phyloP scores from a whole-genome alignment of 2,113 vertebrate species.

The Bos javanicus region DNA sequence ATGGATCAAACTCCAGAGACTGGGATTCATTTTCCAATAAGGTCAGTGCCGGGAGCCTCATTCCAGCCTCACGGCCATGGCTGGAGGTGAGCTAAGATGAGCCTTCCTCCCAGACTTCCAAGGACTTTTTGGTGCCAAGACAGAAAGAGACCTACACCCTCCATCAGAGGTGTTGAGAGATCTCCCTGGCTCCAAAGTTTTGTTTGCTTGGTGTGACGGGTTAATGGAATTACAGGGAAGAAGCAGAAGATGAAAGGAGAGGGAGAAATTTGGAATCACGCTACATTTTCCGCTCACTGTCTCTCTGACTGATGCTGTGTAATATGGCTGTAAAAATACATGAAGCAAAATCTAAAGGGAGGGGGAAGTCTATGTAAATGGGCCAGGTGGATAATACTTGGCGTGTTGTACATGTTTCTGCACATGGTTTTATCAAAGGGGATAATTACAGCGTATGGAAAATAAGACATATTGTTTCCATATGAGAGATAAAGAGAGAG shows the following conservation, averaged over 20 bases:
- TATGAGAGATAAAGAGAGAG: conserved; percentile 50
- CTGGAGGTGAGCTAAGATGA: not conserved
- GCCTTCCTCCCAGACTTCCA: not conserved
- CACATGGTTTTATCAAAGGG: conserved; percentile 60
- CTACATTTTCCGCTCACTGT: conserved; percentile 26
- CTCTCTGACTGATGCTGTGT: not conserved
- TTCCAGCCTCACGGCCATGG: not conserved
- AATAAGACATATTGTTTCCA: conserved; percentile 53
- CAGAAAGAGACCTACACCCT: not conserved
- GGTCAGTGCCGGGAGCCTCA: not conserved
- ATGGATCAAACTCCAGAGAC: not conserved
- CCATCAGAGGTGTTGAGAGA: not conserved
- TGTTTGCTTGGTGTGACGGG: not conserved
- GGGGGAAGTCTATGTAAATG: not conserved
- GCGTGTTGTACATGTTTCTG: not conserved
- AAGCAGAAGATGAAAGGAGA: not conserved
- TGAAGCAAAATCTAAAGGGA: not conserved
- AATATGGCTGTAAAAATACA: conserved; percentile 18
- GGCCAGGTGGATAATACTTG: conserved; percentile 50
- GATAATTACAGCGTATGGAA: conserved; percentile 41
- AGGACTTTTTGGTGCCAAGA: not conserved
- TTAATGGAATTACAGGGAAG: conserved; percentile 26
- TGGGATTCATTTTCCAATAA: not conserved
- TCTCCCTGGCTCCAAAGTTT: not conserved
- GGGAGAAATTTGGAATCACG: not conserved